Base-by-base conservation (phyloP, 2,113 vertebrate genomes). In the Crotalus horridus region DNA sequence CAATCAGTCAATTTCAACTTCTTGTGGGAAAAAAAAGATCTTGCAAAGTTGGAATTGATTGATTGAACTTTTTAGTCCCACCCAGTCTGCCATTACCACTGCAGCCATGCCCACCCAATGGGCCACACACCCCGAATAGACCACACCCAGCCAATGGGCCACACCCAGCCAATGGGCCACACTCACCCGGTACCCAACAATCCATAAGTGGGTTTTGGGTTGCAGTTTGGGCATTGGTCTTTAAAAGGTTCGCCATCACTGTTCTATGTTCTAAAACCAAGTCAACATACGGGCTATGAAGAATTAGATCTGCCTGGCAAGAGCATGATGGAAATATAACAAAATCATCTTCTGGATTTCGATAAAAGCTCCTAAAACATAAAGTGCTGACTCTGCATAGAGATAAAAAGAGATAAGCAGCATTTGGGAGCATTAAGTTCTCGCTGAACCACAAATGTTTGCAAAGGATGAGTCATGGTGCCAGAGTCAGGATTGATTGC, bases 401-500 rank as follows among this genome's bases (percentile, higher is more conserved):
- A 94, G 91, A n/a, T 90, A 92, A 92, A 95, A 89, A 93, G 93
- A 95, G 88, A 93, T 91, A 93, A 29, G 1, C n/a, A 89, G 74
- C 87, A 88, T 91, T 94, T 59, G 85, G 33, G 85, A 85, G 59
- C 91, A 97, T 96, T 95, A 95, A 96, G 95, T 92, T 95, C 93
- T 89, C 64, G 48, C 0, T 97, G 95, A 96, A 95, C 94, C 43
- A 94, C 69, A 95, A 89, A 96, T 94, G 91, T 90, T 95, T 96
- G 94, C 93, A 94, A 95, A 93, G 95, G 90, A 93, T 95, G 96
- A 95, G 94, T 96, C 95, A 96, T 59, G 81, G 56, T 43, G 10
- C 33, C 90, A 1, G 85, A 93, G 89, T 94, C 94, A 95, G 69
- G 90, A 94, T 89, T 64, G 81, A 95, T 96, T 95, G 94, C 90